phyloP scores from a whole-genome alignment of 1,140 invertebrate species.

The Tachypleus tridentatus region DNA sequence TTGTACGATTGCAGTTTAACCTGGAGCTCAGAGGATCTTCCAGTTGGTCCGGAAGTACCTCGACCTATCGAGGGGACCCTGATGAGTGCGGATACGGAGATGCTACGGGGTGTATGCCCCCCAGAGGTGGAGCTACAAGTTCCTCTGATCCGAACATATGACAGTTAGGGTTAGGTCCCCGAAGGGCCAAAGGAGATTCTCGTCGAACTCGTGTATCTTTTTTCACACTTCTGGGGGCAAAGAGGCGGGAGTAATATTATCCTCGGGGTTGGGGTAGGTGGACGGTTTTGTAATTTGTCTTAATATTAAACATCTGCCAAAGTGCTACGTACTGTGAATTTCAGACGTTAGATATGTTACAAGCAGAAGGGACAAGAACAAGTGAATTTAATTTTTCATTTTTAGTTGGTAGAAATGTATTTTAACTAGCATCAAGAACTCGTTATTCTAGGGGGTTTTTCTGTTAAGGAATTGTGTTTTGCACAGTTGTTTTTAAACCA shows the following conservation, averaged over 20 bases:
- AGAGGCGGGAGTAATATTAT: slow-evolving; percentile 6
- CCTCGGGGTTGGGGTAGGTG: no score
- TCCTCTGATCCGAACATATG: slow-evolving; percentile 80
- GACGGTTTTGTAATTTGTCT: no score
- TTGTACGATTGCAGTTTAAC: slow-evolving; percentile 61
- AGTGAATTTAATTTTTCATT: no score
- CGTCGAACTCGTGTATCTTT: slow-evolving; percentile 87
- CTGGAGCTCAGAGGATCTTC: slow-evolving; percentile 62
- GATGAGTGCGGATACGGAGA: slow-evolving; percentile 54
- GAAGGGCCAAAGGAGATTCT: slow-evolving; percentile 56
- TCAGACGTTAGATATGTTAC: no score
- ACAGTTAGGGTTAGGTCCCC: slow-evolving; percentile 87
- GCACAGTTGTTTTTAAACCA: no score
- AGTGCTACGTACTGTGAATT: no score
- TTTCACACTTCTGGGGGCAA: slow-evolving; percentile 64
- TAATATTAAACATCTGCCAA: no score
- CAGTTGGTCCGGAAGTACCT: slow-evolving; percentile 24
- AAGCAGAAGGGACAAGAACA: no score
- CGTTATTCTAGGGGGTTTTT: no score
- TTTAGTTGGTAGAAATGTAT: no score
- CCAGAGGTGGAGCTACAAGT: slow-evolving; percentile 56
- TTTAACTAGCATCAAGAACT: no score
- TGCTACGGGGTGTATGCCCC: slow-evolving; percentile 35
- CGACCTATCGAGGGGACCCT: slow-evolving; percentile 35
- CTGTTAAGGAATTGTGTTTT: no score